Evolutionary conservation across 2,888 invertebrate species (phyloP).

Genomic region (Fragum whitleyi): DNA sequence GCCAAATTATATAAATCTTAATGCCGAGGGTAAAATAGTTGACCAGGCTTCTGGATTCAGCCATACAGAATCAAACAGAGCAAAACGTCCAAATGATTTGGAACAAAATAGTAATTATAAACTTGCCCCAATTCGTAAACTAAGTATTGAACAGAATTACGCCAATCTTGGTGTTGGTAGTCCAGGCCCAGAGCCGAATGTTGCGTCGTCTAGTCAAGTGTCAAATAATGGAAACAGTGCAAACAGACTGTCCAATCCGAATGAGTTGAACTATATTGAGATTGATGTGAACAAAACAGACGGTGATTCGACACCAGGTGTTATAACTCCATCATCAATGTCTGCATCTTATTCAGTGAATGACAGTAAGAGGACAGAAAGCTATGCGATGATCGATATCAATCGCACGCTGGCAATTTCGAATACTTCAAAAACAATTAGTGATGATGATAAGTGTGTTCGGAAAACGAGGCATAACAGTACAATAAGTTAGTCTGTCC

Average conservation of each 20-base stretch:
- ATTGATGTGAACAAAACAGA: constrained; percentile 76
- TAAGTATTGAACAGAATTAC: constrained; percentile 68
- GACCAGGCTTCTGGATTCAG: constrained; percentile 37
- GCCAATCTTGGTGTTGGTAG: constrained; percentile 66
- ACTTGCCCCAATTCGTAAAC: constrained; percentile 30
- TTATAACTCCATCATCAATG: constrained; percentile 71
- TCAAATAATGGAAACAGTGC: constrained; percentile 29
- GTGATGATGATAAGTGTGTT: constrained; percentile 88
- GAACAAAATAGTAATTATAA: constrained; percentile 39
- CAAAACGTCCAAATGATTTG: constrained; percentile 30
- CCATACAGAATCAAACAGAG: constrained; percentile 27
- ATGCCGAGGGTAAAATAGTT: constrained; percentile 61
- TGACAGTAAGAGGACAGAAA: constrained; percentile 84
- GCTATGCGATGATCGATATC: constrained; percentile 97
- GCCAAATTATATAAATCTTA: constrained; percentile 76
- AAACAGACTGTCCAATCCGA: constrained; percentile 45
- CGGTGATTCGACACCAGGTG: constrained; percentile 55
- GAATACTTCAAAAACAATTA: constrained; percentile 90
- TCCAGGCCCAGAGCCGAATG: constrained; percentile 38
- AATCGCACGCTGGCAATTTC: constrained; percentile 96
- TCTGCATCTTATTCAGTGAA: constrained; percentile 74
- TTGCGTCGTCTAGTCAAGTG: constrained; percentile 20
- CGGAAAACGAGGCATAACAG: constrained; percentile 82
- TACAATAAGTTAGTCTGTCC: constrained; percentile 74
- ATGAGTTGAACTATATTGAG: constrained; percentile 78